These are phyloP conservation scores for Palloptera scutellata DNA, from an alignment of 2,888 invertebrate species.

Conservation along the genomic window DNA sequence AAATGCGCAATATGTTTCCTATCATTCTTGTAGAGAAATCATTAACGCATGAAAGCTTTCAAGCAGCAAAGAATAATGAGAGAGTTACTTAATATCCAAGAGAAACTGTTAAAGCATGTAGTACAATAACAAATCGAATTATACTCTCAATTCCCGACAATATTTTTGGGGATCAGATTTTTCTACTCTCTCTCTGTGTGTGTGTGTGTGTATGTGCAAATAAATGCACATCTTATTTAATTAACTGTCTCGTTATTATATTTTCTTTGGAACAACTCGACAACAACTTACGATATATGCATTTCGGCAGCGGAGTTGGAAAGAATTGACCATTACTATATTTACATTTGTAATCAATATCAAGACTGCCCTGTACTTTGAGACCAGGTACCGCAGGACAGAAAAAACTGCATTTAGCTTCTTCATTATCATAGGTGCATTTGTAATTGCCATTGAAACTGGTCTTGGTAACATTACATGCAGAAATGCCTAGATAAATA, in stretches of 20 bases:
- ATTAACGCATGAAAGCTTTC: too few species aligned
- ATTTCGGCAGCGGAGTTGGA: slow-evolving; percentile 78
- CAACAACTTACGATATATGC: slow-evolving; percentile 69
- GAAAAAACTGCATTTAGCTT: slow-evolving; percentile 71
- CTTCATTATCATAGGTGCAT: slow-evolving; percentile 71
- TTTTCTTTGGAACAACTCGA: not conserved
- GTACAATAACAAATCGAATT: too few species aligned
- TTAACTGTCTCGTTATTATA: too few species aligned
- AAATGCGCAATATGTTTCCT: too few species aligned
- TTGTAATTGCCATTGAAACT: slow-evolving; percentile 80
- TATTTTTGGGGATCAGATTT: too few species aligned
- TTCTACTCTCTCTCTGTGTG: too few species aligned
- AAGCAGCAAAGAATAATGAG: not conserved
- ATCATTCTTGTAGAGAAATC: too few species aligned
- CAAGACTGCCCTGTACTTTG: slow-evolving; percentile 70
- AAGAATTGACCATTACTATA: slow-evolving; percentile 73
- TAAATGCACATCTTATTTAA: too few species aligned
- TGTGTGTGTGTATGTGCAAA: too few species aligned
- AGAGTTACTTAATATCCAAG: not conserved
- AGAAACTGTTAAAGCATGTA: too few species aligned
- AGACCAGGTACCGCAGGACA: slow-evolving; percentile 72
- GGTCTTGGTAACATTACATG: slow-evolving; percentile 66
- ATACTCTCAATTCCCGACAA: too few species aligned
- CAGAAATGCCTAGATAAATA: slow-evolving; percentile 66
- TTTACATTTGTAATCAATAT: slow-evolving; percentile 71